These are phyloP conservation scores for Conus canariensis DNA, from an alignment of 2,888 invertebrate species.

Conservation along the genomic window DNA sequence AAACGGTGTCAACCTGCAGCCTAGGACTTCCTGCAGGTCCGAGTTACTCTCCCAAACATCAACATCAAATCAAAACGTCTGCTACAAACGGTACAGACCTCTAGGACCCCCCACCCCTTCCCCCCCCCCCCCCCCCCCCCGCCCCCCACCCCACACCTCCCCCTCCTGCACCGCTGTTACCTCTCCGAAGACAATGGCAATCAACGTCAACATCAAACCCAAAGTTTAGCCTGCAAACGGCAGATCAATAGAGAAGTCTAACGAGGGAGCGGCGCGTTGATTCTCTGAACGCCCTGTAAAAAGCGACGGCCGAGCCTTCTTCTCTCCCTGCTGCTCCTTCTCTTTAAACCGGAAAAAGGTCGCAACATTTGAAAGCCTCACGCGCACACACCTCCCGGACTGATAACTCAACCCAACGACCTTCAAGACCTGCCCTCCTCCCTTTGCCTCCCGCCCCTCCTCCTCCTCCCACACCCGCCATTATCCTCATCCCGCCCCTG, in stretches of 20 bases:
- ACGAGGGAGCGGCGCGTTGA: background rate
- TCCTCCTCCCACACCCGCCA: background rate
- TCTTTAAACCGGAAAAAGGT: background rate
- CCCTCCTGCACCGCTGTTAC: too few relatives aligned
- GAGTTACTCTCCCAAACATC: too few relatives aligned
- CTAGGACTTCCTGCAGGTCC: too few relatives aligned
- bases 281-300: background rate
- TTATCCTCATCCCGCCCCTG: too few relatives aligned
- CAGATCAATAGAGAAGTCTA: too few relatives aligned
- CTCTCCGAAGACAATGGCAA: too few relatives aligned
- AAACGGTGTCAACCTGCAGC: too few relatives aligned
- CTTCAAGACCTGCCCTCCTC: background rate
- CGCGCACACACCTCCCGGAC: background rate
- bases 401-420: background rate
- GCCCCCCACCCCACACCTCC: too few relatives aligned
- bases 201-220: too few relatives aligned
- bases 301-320: background rate
- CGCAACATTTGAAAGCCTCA: slow-evolving; percentile 31
- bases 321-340: background rate
- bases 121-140: background rate
- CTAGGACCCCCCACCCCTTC: background rate
- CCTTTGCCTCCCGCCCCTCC: background rate
- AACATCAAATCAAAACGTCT: too few relatives aligned
- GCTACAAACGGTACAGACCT: too few relatives aligned
- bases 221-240: background rate